These are phyloP conservation scores for Hermetia illucens DNA, from an alignment of 1,140 invertebrate genomes.

Conservation along the genomic window DNA sequence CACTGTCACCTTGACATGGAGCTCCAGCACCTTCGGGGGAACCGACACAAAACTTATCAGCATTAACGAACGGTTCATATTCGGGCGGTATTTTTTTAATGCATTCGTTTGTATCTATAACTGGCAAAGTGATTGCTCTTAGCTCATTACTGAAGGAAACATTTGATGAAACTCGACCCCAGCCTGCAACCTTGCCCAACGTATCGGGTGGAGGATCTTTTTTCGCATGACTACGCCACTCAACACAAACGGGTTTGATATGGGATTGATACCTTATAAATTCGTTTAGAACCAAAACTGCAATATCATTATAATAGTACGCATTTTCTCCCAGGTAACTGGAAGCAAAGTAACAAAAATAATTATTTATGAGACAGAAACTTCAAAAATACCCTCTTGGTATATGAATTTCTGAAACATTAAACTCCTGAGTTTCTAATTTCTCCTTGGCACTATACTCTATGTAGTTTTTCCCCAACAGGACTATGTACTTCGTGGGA, in stretches of 20 bases:
- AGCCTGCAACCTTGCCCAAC: constrained; percentile 21
- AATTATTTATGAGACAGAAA: background rate
- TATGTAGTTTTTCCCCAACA: constrained; percentile 31
- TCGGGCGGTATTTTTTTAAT: constrained; percentile 1
- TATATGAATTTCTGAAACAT: constrained; percentile 6
- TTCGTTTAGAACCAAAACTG: constrained; percentile 3
- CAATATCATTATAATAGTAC: constrained; percentile 4
- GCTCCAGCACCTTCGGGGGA: constrained; percentile 1
- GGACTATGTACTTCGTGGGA: constrained; percentile 21
- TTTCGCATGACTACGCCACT: background rate
- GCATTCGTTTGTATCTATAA: constrained; percentile 5
- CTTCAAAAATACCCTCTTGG: constrained; percentile 8
- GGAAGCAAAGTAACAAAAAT: background rate
- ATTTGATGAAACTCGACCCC: constrained; percentile 19
- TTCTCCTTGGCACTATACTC: constrained; percentile 2
- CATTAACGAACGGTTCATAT: background rate
- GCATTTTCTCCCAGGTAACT: constrained; percentile 1
- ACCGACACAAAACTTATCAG: constrained; percentile 15
- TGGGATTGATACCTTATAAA: constrained; percentile 1
- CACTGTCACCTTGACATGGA: constrained; percentile 15
- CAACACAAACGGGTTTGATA: constrained; percentile 5
- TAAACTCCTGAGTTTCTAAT: background rate
- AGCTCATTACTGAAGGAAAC: constrained; percentile 7
- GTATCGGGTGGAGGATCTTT: background rate
- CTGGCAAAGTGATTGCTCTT: constrained; percentile 8